Evolutionary conservation across 2,797 vertebrate genomes (phyloP).

Genomic region (Mormyrops attenuatus): DNA sequence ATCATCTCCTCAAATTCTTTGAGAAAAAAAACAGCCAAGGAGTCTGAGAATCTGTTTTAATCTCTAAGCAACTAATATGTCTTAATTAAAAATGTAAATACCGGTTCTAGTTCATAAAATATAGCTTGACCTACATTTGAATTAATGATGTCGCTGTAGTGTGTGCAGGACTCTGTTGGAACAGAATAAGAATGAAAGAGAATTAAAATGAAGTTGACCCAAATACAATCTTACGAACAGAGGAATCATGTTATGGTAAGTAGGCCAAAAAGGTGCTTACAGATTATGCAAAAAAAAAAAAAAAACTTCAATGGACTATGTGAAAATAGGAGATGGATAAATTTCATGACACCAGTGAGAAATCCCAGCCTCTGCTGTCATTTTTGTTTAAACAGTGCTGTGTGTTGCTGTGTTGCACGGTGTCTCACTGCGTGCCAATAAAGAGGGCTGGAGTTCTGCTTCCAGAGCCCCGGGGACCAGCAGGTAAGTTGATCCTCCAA

Average conservation of each 20-base stretch:
- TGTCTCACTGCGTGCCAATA: constrained; percentile 40
- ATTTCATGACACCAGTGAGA: constrained; percentile 49
- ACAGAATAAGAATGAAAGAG: constrained; percentile 62
- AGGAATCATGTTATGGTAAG: constrained; percentile 70
- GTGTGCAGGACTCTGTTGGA: constrained; percentile 52
- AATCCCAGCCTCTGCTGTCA: constrained; percentile 24
- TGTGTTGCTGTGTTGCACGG: constrained; percentile 32
- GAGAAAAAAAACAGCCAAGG: constrained; percentile 27
- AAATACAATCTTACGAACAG: constrained; percentile 71
- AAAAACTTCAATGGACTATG: constrained; percentile 58
- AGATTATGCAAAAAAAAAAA: constrained; percentile 59
- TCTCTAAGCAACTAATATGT: constrained; percentile 48
- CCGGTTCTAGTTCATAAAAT: constrained; percentile 64
- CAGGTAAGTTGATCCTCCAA: constrained; percentile 59
- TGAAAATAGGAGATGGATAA: constrained; percentile 49
- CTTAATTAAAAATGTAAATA: constrained; percentile 75
- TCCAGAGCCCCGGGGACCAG: constrained; percentile 49
- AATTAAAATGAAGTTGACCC: constrained; percentile 77
- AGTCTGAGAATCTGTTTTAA: constrained; percentile 47
- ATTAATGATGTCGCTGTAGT: constrained; percentile 69
- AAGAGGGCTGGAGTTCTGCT: constrained; percentile 41
- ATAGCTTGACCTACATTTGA: constrained; percentile 71
- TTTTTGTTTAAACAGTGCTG: constrained; percentile 7
- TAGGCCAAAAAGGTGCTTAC: constrained; percentile 74
- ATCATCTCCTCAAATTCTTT: not conserved